Conservation (phyloP, 2,888 invertebrate species). For the Nemotelus pantherinus region DNA sequence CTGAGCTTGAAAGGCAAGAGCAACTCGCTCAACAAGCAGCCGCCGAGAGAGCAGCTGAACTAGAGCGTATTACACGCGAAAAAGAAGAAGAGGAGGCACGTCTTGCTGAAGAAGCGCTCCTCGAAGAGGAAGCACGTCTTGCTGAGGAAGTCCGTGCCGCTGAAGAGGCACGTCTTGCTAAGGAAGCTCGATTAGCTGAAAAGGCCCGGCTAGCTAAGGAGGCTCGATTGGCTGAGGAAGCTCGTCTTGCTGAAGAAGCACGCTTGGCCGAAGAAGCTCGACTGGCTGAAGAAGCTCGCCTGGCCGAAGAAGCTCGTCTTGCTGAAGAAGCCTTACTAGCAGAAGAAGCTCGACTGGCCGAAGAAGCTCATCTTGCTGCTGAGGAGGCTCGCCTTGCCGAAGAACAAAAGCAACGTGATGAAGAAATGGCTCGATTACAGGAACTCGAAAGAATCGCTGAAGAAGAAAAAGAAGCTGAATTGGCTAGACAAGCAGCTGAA, state of each 20-base stretch:
- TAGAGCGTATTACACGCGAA: conserved; percentile 55
- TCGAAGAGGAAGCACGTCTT: conserved; percentile 64
- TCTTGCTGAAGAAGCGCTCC: conserved; percentile 62
- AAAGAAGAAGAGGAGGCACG: conserved; percentile 62
- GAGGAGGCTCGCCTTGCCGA: conserved; percentile 66
- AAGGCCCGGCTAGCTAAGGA: conserved; percentile 55
- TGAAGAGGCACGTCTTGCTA: conserved; percentile 63
- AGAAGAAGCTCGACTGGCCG: conserved; percentile 61
- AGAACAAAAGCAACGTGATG: conserved; percentile 66
- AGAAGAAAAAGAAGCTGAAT: conserved; percentile 71
- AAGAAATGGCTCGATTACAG: conserved; percentile 66
- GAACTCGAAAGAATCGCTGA: conserved; percentile 68
- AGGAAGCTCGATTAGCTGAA: conserved; percentile 63
- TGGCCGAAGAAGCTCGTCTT: conserved; percentile 55
- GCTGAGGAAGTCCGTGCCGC: conserved; percentile 61
- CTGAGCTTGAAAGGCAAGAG: conserved; percentile 67
- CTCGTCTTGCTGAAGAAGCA: conserved; percentile 63
- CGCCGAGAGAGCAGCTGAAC: conserved; percentile 64
- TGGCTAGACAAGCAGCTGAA: conserved; percentile 77
- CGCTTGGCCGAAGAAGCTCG: conserved; percentile 59
- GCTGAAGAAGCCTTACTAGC: conserved; percentile 59
- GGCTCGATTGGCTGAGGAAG: conserved; percentile 63
- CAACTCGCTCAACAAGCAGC: conserved; percentile 65
- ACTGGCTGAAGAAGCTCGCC: conserved; percentile 65
- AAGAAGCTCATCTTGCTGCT: conserved; percentile 56